A percentile compares a stretch with the other conserved stretches of the same genome.
Evolutionary conservation across 2,113 vertebrate genomes (phyloP).

Genomic region (Spilogale gracilis): DNA sequence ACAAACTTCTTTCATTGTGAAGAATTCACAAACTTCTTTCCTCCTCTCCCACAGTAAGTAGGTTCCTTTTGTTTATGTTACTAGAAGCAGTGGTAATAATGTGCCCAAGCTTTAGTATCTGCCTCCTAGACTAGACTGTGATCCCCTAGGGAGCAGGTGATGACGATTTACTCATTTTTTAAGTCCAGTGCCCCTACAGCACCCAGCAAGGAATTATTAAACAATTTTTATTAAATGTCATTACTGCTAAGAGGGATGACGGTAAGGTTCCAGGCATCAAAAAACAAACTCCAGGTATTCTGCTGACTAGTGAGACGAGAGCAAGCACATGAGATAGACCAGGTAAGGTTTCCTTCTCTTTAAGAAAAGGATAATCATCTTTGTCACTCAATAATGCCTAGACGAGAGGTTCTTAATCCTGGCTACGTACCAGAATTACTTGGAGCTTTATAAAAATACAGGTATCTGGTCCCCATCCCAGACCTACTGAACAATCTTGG

Average conservation of each 20-base stretch:
- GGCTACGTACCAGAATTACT: not conserved
- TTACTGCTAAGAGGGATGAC: not conserved
- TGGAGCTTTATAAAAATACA: slow-evolving; percentile 51
- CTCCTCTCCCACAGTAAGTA: slow-evolving; percentile 10
- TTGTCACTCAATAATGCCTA: not conserved
- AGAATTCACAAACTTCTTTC: slow-evolving; percentile 40
- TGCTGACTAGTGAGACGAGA: not conserved
- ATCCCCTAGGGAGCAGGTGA: not conserved
- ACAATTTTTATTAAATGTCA: slow-evolving; percentile 13
- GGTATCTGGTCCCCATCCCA: not conserved
- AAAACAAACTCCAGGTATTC: not conserved
- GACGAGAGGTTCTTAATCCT: slow-evolving; percentile 21
- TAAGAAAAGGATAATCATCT: slow-evolving; percentile 35
- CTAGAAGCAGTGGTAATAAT: not conserved
- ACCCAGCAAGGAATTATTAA: slow-evolving; percentile 29
- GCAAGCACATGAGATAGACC: slow-evolving; percentile 10
- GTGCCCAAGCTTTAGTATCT: not conserved
- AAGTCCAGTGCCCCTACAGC: not conserved
- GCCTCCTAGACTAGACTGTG: not conserved
- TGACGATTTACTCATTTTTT: slow-evolving; percentile 24
- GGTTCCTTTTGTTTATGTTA: not conserved
- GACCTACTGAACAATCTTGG: not conserved
- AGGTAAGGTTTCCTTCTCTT: slow-evolving; percentile 47
- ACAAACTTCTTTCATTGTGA: slow-evolving; percentile 18
- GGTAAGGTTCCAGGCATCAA: not conserved